phyloP scores from a whole-genome alignment of 1,140 invertebrate genomes.

The Papilio glaucus region DNA sequence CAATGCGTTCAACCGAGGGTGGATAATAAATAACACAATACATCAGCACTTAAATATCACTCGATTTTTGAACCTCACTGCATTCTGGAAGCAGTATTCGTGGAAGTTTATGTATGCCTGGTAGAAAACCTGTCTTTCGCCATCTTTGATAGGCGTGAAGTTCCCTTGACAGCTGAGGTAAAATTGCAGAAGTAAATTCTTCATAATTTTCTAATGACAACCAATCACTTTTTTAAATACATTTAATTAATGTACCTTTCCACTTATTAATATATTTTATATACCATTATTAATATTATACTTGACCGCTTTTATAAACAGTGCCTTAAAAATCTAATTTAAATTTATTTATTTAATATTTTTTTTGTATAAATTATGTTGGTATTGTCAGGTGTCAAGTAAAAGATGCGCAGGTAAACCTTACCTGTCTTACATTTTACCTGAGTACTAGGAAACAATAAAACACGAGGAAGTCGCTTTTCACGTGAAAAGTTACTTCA shows the following conservation, averaged over 20 bases:
- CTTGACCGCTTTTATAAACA: too few relatives aligned
- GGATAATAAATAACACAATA: too few relatives aligned
- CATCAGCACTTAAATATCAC: too few relatives aligned
- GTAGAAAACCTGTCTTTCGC: constrained; percentile 71
- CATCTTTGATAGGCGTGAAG: constrained; percentile 74
- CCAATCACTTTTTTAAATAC: too few relatives aligned
- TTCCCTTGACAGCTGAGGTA: constrained; percentile 63
- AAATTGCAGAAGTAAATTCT: background rate
- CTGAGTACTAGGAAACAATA: constrained; percentile 68
- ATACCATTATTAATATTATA: too few relatives aligned
- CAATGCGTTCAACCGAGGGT: too few relatives aligned
- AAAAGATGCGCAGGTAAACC: constrained; percentile 54
- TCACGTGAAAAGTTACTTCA: constrained; percentile 50
- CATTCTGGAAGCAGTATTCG: constrained; percentile 35
- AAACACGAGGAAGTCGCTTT: constrained; percentile 52
- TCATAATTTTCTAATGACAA: too few relatives aligned
- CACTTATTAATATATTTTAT: too few relatives aligned
- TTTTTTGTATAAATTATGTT: too few relatives aligned
- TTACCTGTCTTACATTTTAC: constrained; percentile 74
- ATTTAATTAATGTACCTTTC: too few relatives aligned
- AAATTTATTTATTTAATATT: too few relatives aligned
- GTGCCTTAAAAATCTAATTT: too few relatives aligned
- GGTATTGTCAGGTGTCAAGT: constrained; percentile 22
- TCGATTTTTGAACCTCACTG: constrained; percentile 37
- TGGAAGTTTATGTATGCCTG: constrained; percentile 51